These are phyloP conservation scores for Barypeithes pellucidus DNA, from an alignment of 2,888 invertebrate species.

Conservation along the genomic window DNA sequence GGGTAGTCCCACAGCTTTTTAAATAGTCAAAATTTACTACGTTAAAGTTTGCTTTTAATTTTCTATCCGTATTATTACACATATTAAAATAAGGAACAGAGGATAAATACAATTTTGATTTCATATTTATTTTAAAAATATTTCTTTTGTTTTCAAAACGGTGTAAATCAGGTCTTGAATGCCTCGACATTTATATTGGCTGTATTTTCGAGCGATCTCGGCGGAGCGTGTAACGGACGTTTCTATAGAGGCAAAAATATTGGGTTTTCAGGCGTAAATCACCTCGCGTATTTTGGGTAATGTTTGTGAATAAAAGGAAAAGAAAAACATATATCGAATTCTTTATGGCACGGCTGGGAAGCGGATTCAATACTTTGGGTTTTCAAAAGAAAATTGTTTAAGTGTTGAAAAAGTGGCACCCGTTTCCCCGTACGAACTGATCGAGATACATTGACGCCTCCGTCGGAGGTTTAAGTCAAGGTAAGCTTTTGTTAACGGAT, in stretches of 20 bases:
- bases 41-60: too few species aligned
- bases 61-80: too few species aligned
- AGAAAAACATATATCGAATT: background rate
- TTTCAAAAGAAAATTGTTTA: background rate
- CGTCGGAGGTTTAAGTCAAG: too few species aligned
- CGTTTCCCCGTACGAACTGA: background rate
- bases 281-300: constrained; percentile 6
- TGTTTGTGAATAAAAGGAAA: constrained; percentile 9
- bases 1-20: too few species aligned
- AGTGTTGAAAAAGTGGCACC: background rate
- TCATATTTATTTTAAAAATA: constrained; percentile 6
- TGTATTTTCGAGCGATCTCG: constrained; percentile 14
- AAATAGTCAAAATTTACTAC: too few species aligned
- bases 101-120: constrained; percentile 2
- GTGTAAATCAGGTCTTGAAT: constrained; percentile 7
- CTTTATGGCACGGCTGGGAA: background rate
- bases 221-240: constrained; percentile 10
- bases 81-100: too few species aligned
- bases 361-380: background rate
- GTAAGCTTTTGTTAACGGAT: too few species aligned
- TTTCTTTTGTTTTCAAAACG: constrained; percentile 15
- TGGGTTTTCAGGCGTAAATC: constrained; percentile 16
- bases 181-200: constrained; percentile 20
- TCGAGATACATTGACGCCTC: background rate
- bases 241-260: constrained; percentile 19